Evolutionary conservation across 2,888 invertebrate genomes (phyloP).

Genomic region (Erebia ligea): DNA sequence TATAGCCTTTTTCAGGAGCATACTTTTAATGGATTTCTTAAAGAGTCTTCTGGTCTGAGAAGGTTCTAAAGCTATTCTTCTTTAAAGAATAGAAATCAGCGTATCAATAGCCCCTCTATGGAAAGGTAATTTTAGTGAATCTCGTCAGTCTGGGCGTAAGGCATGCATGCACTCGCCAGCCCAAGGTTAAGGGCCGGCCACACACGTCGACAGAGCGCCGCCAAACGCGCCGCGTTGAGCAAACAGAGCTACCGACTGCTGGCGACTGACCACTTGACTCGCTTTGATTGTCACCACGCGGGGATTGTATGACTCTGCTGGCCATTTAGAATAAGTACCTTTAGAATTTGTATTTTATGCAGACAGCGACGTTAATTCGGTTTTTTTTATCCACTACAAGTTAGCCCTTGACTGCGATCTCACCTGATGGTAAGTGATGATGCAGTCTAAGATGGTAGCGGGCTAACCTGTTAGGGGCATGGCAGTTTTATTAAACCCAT

Average conservation of each 20-base stretch:
- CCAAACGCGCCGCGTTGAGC: conserved; percentile 45
- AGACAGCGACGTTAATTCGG: too few species aligned
- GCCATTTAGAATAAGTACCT: not conserved
- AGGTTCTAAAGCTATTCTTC: too few species aligned
- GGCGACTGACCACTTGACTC: conserved; percentile 27
- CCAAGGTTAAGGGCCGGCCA: conserved; percentile 41
- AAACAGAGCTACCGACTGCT: conserved; percentile 44
- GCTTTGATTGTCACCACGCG: conserved; percentile 31
- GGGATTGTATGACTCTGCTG: conserved; percentile 15
- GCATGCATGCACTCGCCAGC: conserved; percentile 20
- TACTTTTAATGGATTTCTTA: too few species aligned
- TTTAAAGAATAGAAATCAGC: not conserved
- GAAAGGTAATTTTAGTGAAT: not conserved
- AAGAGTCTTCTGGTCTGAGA: too few species aligned
- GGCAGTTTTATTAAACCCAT: too few species aligned
- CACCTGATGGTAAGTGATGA: not conserved
- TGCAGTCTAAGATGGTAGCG: too few species aligned
- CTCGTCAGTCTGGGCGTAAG: conserved; percentile 11
- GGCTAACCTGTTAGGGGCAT: too few species aligned
- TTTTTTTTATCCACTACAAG: too few species aligned
- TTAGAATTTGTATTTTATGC: not conserved
- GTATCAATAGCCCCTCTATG: not conserved
- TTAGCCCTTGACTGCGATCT: too few species aligned
- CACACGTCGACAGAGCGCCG: conserved; percentile 65
- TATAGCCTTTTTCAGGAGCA: too few species aligned